These are phyloP conservation scores for Cololabis saira DNA, from an alignment of 2,113 vertebrate species.

Conservation along the genomic window DNA sequence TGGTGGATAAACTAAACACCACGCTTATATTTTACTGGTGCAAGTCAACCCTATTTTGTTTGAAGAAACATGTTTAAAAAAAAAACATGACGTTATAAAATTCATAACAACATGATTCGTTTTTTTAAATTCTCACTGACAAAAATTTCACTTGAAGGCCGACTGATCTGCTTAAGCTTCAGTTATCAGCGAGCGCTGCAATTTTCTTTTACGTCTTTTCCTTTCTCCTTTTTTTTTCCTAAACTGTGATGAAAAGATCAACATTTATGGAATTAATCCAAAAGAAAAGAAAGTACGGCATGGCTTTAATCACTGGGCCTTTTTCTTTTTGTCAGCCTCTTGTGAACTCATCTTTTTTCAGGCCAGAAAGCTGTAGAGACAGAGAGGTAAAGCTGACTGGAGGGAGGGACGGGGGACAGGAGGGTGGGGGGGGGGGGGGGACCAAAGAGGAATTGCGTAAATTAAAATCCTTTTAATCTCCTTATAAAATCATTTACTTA, in stretches of 20 bases:
- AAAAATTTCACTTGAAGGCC: neutral
- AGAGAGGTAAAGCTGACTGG: conserved; percentile 62
- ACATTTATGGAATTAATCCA: neutral
- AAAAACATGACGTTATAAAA: no score
- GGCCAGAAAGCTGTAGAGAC: conserved; percentile 48
- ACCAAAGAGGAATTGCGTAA: conserved; percentile 82
- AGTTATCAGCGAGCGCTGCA: neutral
- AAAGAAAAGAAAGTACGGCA: conserved; percentile 2
- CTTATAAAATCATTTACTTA: conserved; percentile 90
- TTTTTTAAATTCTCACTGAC: neutral
- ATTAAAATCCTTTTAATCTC: conserved; percentile 89
- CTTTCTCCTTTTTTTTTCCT: neutral
- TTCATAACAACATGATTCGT: neutral
- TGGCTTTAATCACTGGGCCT: neutral
- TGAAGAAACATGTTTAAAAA: no score
- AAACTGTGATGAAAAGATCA: conserved; percentile 1
- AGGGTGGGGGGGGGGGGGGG: conserved; percentile 44
- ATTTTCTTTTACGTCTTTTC: neutral
- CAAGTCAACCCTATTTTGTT: neutral
- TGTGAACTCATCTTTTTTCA: conserved; percentile 34
- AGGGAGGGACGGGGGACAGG: conserved; percentile 72
- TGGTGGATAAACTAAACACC: neutral
- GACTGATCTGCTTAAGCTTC: neutral
- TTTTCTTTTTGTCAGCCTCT: conserved; percentile 32
- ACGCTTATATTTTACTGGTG: neutral